These are phyloP conservation scores for Odontamblyopus lacepedii DNA, from an alignment of 2,797 vertebrate species.

Conservation along the genomic window DNA sequence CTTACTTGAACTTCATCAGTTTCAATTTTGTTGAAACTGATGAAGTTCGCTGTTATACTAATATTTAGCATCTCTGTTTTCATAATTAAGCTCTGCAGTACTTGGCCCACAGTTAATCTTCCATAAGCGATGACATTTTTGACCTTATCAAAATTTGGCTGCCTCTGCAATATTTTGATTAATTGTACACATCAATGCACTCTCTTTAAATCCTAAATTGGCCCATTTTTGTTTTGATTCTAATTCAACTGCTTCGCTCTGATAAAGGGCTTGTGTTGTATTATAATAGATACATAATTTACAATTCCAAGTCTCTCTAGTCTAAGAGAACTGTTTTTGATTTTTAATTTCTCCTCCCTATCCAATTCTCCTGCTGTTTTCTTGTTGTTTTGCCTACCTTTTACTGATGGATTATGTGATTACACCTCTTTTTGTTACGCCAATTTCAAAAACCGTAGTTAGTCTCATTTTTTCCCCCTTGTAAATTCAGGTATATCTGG, in stretches of 20 bases:
- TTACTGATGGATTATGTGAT: conserved; percentile 36
- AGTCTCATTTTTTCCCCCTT: not conserved
- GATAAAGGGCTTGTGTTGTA: not conserved
- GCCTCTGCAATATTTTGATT: not conserved
- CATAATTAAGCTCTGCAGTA: not conserved
- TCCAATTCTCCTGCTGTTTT: conserved; percentile 11
- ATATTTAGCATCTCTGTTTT: not conserved
- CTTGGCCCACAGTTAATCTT: not conserved
- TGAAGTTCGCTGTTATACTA: not conserved
- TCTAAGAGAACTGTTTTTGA: not conserved
- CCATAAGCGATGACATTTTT: not conserved
- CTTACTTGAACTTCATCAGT: not conserved
- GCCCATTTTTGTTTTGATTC: not conserved
- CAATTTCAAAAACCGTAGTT: conserved; percentile 3
- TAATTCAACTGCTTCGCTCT: not conserved
- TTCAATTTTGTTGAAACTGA: not conserved
- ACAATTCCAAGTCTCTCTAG: not conserved
- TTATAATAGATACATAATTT: not conserved
- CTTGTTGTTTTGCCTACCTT: not conserved
- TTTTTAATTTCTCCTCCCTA: conserved; percentile 21
- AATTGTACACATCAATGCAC: not conserved
- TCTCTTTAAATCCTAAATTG: not conserved
- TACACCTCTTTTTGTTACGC: conserved; percentile 13
- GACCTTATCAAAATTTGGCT: conserved; percentile 1
- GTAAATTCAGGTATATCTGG: conserved; percentile 26